Evolutionary conservation across 2,888 invertebrate genomes (phyloP).

Genomic region (Trissoscelio sp.): DNA sequence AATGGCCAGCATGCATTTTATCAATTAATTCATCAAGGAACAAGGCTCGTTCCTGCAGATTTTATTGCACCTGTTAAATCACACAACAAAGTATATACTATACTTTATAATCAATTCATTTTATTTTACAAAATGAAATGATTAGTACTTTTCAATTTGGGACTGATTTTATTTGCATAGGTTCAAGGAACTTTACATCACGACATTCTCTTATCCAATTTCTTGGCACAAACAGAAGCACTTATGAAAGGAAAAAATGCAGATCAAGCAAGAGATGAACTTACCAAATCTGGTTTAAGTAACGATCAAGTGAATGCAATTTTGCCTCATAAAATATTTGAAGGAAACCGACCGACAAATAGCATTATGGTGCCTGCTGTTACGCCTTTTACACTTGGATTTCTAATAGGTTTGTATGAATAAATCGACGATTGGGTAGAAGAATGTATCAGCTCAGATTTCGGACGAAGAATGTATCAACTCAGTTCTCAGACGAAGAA

Average conservation of each 20-base stretch:
- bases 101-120: background rate
- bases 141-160: background rate
- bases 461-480: too few relatives aligned
- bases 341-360: constrained; percentile 98
- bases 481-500: too few relatives aligned
- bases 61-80: constrained; percentile 97
- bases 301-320: constrained; percentile 90
- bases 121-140: background rate
- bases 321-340: constrained; percentile 97
- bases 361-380: constrained; percentile 96
- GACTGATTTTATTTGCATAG: constrained; percentile 65
- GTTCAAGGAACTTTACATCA: constrained; percentile 92
- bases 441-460: too few relatives aligned
- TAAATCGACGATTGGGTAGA: too few relatives aligned
- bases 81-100: constrained; percentile 87
- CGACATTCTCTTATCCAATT: constrained; percentile 97
- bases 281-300: constrained; percentile 90
- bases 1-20: constrained; percentile 99
- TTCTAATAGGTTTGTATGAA: constrained; percentile 90
- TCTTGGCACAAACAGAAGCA: constrained; percentile 99
- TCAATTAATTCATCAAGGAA: constrained; percentile 98
- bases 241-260: constrained; percentile 92
- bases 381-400: constrained; percentile 96
- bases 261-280: constrained; percentile 90
- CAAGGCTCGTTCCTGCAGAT: constrained; percentile 96